Conservation (phyloP, 2,888 invertebrate genomes). For the Amblyjoppa fuscipennis region DNA sequence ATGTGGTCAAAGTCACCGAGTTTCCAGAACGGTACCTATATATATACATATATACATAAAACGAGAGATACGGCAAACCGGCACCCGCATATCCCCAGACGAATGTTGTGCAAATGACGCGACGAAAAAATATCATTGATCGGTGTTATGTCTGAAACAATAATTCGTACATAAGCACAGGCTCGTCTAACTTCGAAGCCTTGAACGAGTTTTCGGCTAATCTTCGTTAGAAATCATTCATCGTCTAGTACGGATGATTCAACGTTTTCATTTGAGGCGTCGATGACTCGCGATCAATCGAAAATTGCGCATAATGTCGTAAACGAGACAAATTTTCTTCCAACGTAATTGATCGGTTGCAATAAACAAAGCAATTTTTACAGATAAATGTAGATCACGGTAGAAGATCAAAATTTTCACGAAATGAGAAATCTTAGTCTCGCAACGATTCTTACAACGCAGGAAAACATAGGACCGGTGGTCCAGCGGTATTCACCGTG, state of each 20-base stretch:
- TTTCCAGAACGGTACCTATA: constrained; percentile 12
- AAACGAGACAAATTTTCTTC: not conserved
- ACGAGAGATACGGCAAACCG: not conserved
- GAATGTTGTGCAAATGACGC: constrained; percentile 14
- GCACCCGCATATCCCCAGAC: not conserved
- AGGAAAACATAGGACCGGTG: not conserved
- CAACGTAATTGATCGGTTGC: not conserved
- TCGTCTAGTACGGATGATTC: not conserved
- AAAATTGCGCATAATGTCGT: not conserved
- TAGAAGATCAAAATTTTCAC: not conserved
- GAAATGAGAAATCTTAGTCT: not conserved
- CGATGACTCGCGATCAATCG: not conserved
- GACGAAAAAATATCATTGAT: constrained; percentile 32
- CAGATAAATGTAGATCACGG: not conserved
- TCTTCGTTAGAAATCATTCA: not conserved
- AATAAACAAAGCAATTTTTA: not conserved
- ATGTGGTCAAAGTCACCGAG: constrained; percentile 64
- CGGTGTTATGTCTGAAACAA: constrained; percentile 32
- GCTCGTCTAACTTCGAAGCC: not conserved
- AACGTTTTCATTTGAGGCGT: not conserved
- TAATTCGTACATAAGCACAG: not conserved
- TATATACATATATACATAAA: not conserved
- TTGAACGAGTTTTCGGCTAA: constrained; percentile 18
- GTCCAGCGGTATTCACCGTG: not conserved
- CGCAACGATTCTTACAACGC: not conserved